Percentiles rank a stretch among this genome's conserved stretches.
phyloP scores from a whole-genome alignment of 53 echinoderm and acorn worm species.

The Mesocentrotus franciscanus region DNA sequence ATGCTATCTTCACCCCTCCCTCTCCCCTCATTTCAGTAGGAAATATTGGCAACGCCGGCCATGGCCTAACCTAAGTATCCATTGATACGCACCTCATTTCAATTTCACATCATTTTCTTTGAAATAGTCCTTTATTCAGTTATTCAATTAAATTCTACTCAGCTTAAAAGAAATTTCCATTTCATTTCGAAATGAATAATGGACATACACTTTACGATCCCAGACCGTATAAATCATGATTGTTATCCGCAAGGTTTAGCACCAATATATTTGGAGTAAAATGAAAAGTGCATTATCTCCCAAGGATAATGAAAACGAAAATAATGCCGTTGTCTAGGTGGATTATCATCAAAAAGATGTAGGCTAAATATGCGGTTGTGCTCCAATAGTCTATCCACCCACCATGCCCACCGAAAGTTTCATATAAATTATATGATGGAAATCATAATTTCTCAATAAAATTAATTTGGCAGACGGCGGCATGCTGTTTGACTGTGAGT shows the following conservation, averaged over 20 bases:
- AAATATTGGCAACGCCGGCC: background rate
- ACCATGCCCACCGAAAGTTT: background rate
- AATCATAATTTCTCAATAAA: background rate
- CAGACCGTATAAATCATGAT: too few relatives aligned
- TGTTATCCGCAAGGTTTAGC: too few relatives aligned
- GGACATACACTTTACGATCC: too few relatives aligned
- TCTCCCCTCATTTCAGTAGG: too few relatives aligned
- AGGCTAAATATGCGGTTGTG: background rate
- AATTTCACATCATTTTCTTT: too few relatives aligned
- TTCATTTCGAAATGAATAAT: background rate
- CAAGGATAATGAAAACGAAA: background rate
- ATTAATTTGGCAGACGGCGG: background rate
- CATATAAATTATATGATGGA: background rate
- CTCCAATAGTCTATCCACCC: background rate
- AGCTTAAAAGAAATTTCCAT: too few relatives aligned
- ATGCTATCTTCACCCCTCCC: too few relatives aligned
- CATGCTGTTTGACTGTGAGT: background rate
- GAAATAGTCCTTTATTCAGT: background rate
- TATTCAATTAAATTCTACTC: background rate
- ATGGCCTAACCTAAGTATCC: background rate
- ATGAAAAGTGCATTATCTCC: background rate
- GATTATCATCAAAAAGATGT: background rate
- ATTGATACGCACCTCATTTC: background rate
- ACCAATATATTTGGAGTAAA: background rate
- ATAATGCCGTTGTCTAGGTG: background rate